phyloP scores from a whole-genome alignment of 1,140 invertebrate species.

The Dinothrombium tinctorium region DNA sequence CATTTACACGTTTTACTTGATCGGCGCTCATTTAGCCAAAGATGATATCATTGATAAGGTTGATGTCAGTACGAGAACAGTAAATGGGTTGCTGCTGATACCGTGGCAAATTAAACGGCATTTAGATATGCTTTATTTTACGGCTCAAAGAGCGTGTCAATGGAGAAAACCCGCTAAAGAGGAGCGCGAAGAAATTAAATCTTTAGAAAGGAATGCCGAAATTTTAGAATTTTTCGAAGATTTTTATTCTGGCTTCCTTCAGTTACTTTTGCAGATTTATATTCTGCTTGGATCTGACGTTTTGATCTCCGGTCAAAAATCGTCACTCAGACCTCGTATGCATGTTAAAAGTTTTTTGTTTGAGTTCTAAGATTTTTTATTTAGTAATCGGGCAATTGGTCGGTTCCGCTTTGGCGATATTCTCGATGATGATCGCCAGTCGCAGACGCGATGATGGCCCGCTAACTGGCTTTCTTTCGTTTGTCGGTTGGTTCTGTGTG shows the following conservation, averaged over 20 bases:
- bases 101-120: constrained; percentile 18
- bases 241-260: constrained; percentile 17
- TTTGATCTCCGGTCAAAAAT: constrained; percentile 8
- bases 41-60: constrained; percentile 10
- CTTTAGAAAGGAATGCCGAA: constrained; percentile 12
- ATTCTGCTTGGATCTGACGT: constrained; percentile 10
- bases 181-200: constrained; percentile 13
- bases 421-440: constrained; percentile 16
- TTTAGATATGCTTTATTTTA: constrained; percentile 15
- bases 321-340: constrained; percentile 11
- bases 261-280: constrained; percentile 16
- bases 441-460: constrained; percentile 15
- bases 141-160: constrained; percentile 13
- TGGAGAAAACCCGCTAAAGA: constrained; percentile 9
- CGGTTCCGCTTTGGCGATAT: constrained; percentile 13
- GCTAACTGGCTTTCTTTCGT: constrained; percentile 15
- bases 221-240: constrained; percentile 18
- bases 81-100: constrained; percentile 15
- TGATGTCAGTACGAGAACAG: constrained; percentile 14
- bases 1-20: constrained; percentile 15
- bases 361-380: constrained; percentile 1
- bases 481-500: constrained; percentile 15
- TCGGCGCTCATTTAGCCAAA: constrained; percentile 11
- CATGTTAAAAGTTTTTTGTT: background rate
- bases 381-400: constrained; percentile 14